phyloP scores from a whole-genome alignment of 2,797 vertebrate genomes.

The Myotis vivesi region DNA sequence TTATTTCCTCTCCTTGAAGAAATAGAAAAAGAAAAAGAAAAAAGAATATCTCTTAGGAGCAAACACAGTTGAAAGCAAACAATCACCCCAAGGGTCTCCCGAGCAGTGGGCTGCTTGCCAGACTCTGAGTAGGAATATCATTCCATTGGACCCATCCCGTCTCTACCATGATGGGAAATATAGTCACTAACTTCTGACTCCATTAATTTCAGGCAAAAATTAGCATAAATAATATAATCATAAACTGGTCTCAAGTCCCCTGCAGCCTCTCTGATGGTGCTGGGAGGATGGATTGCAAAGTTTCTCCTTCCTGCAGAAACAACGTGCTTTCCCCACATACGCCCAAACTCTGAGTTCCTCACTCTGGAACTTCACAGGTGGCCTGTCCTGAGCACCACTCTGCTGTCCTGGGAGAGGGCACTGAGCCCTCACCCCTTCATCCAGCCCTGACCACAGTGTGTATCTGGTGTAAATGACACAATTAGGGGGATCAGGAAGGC shows the following conservation, averaged over 20 bases:
- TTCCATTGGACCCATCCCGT: neutral
- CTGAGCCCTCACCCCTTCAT: neutral
- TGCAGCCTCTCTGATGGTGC: neutral
- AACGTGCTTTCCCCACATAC: neutral
- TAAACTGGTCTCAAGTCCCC: neutral
- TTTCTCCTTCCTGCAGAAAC: neutral
- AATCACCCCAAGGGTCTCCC: neutral
- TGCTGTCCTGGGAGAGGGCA: neutral
- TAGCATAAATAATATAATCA: constrained; percentile 26
- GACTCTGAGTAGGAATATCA: neutral
- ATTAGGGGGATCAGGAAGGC: neutral
- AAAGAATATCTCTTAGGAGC: constrained; percentile 32
- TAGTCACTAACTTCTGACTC: constrained; percentile 5
- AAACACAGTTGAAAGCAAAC: constrained; percentile 53
- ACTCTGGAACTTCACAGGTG: too few relatives aligned
- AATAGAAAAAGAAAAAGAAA: constrained; percentile 41
- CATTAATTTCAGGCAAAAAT: constrained; percentile 43
- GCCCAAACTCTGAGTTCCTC: neutral
- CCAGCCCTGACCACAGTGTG: neutral
- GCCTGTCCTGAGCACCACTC: neutral
- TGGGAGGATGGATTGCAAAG: neutral
- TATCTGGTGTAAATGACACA: neutral
- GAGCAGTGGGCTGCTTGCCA: constrained; percentile 37
- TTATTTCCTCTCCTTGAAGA: constrained; percentile 29
- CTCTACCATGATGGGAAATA: neutral